Evolutionary conservation across 2,113 vertebrate genomes (phyloP).

Genomic region (Bos javanicus): DNA sequence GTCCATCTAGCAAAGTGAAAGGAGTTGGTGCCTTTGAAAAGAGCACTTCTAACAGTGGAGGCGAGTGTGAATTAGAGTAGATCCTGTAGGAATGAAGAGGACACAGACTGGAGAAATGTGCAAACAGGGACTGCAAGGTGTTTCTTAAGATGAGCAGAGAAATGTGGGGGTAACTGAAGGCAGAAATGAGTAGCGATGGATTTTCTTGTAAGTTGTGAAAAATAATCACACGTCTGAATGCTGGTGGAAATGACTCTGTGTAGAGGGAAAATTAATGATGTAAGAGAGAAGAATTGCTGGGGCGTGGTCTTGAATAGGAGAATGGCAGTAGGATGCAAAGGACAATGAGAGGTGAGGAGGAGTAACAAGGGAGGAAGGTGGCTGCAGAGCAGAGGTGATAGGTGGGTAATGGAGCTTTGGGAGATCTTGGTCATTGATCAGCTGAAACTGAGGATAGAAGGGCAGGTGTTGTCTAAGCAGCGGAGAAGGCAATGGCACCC

Average conservation of each 20-base stretch:
- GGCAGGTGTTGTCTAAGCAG: background rate
- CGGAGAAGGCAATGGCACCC: too few relatives aligned
- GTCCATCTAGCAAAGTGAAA: background rate
- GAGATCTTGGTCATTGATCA: background rate
- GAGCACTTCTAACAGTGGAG: too few relatives aligned
- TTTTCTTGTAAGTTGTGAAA: background rate
- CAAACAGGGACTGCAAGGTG: background rate
- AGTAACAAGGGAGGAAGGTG: background rate
- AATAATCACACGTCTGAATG: background rate
- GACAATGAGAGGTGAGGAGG: background rate
- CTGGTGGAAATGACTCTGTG: background rate
- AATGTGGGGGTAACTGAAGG: background rate
- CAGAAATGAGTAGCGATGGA: background rate
- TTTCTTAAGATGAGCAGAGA: background rate
- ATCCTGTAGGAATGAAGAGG: background rate
- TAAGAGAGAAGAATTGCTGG: background rate
- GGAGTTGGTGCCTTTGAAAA: background rate
- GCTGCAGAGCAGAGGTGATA: too few relatives aligned
- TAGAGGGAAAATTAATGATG: background rate
- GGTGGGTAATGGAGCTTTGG: background rate
- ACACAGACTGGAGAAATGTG: background rate
- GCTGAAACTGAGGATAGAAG: background rate
- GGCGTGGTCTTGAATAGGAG: background rate
- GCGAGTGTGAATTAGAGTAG: background rate
- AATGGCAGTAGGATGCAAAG: background rate